Base-by-base conservation (phyloP, 2,888 invertebrate genomes). In the Zaprionus bogoriensis region DNA sequence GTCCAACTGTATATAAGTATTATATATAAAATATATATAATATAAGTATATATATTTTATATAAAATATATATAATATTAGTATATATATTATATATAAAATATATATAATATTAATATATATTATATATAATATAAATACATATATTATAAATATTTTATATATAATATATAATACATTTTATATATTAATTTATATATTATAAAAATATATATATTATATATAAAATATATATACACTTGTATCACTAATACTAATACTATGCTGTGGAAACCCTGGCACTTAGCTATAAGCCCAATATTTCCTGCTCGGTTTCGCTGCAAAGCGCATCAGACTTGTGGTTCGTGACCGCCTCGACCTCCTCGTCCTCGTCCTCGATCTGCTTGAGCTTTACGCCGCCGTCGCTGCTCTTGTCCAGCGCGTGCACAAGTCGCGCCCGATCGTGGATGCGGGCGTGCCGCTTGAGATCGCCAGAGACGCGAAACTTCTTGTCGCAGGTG, bases 381-480 rank as follows among this genome's bases (percentile, higher is more conserved):
- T 68, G 62, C 12, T 53, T 68, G 6, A 52, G 38, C 20, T 74
- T 80, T 17, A 23, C 38, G 20, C 7, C 45, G 27, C 51, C 47
- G 36, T 20, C 14, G 3, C 7, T 6, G 10, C 2, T 23, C n/a
- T 7, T 32, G 17, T 22, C 12, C n/a, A 6, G 22, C 5, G 41
- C 4, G 7, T n/a, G 4, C 22, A 20, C 1, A 25, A 28, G 4
- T 64, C 44, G n/a, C 12, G 42, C 47, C 36, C n/a, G 84, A 44
- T 91, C 92, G 89, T 97, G 97, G 0, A 95, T 95, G 48, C 94
- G 93, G 88, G 94, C 92, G 88, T 97, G 97, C 0, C 97, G 92
- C 53, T 96, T 95, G 92, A 97, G 93, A 89, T 97, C 97, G 12
- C 96, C 96, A 2, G 95, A 93, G 0, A 96, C 95, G 4, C 97